Evolutionary conservation across 2,888 invertebrate species (phyloP), one percentile per base, ranked within the genome.

Genomic region (Meiosimyza platycephala): DNA sequence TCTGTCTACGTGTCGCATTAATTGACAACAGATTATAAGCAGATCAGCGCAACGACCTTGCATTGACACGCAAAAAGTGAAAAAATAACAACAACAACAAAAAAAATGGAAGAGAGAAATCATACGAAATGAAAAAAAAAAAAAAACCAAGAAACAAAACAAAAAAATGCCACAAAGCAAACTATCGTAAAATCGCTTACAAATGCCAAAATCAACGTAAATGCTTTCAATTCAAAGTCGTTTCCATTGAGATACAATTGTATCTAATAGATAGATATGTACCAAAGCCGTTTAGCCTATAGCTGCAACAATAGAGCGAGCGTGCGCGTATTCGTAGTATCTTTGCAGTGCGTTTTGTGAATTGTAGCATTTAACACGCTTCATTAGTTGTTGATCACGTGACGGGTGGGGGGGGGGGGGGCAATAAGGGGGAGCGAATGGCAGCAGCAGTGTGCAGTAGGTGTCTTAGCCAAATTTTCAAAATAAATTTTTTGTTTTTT

Each of bases 41-140:
- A 76, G 76, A 76, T 75, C 76, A 76, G 75, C 69, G 72, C 69
- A 65, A 68, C 72, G 75, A 77, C 77, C 77, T 77, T 77, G 74
- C 72, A 70, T 71, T 73, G 72, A 40, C 40, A 40, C 40, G 40
- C 40, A 40, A 40, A 12, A 57, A 22, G 57, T 28, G 28, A 57
- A 57, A 57, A 57, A 57, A 28, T 4, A 64, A 75, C 68, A 67
- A 71, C 68, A 71, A 63, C 15, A 67, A 57, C 59, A 16, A 59
- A 50, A 66, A 67, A 72, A 67, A 50, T 62, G 52, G 68, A 66
- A 55, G 69, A 33, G 22, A 57, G 11, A 57, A 11, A 22, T 3
- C 28, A 28, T 28, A 28, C 28, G 13, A 57, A 22, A 18, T 28
- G 12, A 57, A 57, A 57, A 57, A 57, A 28, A 3, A 15, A 57